phyloP scores from a whole-genome alignment of 2,888 invertebrate genomes.

The Latrodectus elegans region DNA sequence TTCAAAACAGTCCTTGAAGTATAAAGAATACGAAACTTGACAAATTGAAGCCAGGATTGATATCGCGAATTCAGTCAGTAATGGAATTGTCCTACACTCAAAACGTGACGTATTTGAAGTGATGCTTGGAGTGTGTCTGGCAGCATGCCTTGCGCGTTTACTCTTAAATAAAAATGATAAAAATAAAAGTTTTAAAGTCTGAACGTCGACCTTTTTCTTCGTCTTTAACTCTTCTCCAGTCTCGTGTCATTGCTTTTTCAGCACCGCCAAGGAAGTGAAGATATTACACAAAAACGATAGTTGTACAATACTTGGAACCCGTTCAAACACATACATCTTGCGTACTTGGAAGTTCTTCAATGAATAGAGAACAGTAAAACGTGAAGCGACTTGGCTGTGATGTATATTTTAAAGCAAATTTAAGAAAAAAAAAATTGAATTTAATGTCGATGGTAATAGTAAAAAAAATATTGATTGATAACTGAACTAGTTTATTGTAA shows the following conservation, averaged over 20 bases:
- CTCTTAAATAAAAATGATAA: conserved; percentile 7
- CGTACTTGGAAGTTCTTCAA: conserved; percentile 16
- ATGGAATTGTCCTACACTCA: no score
- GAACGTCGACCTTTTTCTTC: conserved; percentile 36
- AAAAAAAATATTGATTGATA: no score
- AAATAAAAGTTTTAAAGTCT: conserved; percentile 21
- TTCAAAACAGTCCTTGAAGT: no score
- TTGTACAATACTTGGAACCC: conserved; percentile 14
- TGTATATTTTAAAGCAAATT: no score
- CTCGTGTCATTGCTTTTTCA: conserved; percentile 6
- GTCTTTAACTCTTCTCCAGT: conserved; percentile 11
- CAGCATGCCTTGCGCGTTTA: conserved; percentile 25
- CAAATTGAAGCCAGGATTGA: no score
- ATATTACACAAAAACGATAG: conserved; percentile 35
- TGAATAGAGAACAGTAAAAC: neutral
- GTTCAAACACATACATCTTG: conserved; percentile 9
- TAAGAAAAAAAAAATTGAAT: no score
- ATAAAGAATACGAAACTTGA: no score
- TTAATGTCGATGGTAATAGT: no score
- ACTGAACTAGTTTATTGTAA: no score
- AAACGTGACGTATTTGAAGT: conserved; percentile 4
- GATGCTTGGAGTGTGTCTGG: conserved; percentile 21
- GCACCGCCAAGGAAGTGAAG: neutral
- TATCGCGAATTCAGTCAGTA: no score
- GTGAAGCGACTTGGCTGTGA: neutral